A percentile compares a stretch with the other conserved stretches of the same genome.
phyloP scores from a whole-genome alignment of 2,888 invertebrate genomes.

The Eupeodes latifasciatus region DNA sequence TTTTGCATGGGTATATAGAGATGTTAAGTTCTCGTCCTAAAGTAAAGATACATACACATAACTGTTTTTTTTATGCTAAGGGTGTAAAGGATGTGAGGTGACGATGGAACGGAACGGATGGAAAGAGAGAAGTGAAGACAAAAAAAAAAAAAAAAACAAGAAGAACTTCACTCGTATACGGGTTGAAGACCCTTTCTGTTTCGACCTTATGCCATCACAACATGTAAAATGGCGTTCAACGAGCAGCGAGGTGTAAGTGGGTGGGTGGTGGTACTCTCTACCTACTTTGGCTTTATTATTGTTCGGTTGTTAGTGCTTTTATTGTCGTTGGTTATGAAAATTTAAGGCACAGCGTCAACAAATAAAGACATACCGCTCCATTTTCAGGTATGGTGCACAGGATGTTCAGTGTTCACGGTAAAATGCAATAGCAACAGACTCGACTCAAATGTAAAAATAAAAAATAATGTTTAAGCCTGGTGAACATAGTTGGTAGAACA shows the following conservation, averaged over 20 bases:
- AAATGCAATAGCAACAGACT: slow-evolving; percentile 44
- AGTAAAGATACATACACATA: slow-evolving; percentile 50
- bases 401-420: neutral
- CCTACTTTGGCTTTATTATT: slow-evolving; percentile 31
- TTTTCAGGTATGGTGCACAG: slow-evolving; percentile 19
- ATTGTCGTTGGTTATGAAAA: slow-evolving; percentile 74
- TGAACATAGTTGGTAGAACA: neutral
- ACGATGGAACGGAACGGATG: neutral
- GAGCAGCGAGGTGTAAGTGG: neutral
- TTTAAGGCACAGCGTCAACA: slow-evolving; percentile 63
- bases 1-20: neutral
- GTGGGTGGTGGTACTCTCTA: neutral
- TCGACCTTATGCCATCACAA: neutral
- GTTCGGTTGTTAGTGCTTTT: slow-evolving; percentile 70
- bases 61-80: neutral
- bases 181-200: slow-evolving; percentile 33
- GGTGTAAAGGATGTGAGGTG: too few species aligned
- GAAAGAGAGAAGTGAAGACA: neutral
- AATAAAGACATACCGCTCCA: slow-evolving; percentile 59
- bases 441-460: neutral
- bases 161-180: slow-evolving; percentile 17
- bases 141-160: neutral
- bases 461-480: neutral
- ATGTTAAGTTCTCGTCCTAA: slow-evolving; percentile 41
- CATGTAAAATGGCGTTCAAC: slow-evolving; percentile 37